These are phyloP conservation scores for Drosophila paulistorum DNA, from an alignment of 1,140 invertebrate genomes.

Conservation along the genomic window DNA sequence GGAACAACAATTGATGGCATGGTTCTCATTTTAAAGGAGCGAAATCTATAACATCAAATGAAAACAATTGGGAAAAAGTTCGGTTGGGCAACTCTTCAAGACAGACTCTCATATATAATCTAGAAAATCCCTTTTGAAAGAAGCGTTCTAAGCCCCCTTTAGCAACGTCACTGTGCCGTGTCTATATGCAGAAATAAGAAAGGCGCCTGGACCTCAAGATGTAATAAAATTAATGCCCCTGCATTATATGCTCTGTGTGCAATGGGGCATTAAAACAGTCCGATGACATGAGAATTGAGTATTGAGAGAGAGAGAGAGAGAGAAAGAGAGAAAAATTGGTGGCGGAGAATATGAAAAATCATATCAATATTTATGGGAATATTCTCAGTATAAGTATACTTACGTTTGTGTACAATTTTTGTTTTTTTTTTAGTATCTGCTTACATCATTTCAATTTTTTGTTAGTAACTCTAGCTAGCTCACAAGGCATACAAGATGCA, in stretches of 20 bases:
- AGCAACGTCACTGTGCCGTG: background rate
- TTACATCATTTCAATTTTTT: background rate
- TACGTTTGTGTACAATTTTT: slow-evolving; percentile 6
- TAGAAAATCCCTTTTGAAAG: no score
- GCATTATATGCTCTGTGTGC: slow-evolving; percentile 47
- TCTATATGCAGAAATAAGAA: slow-evolving; percentile 19
- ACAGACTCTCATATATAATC: no score
- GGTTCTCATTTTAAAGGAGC: no score
- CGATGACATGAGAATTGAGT: slow-evolving; percentile 45
- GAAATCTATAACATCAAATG: no score
- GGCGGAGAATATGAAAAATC: background rate
- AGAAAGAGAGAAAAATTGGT: background rate
- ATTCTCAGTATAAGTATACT: slow-evolving; percentile 1
- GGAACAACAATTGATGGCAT: no score
- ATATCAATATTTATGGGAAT: slow-evolving; percentile 9
- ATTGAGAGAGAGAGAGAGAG: slow-evolving; percentile 28
- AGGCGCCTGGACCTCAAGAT: slow-evolving; percentile 42
- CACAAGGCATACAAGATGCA: background rate
- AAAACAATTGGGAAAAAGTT: no score
- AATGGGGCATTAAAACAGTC: slow-evolving; percentile 60
- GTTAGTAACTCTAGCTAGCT: background rate
- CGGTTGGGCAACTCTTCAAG: no score
- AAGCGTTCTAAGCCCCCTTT: background rate
- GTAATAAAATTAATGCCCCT: slow-evolving; percentile 69
- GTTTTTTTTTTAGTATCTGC: background rate